phyloP scores from a whole-genome alignment of 2,888 invertebrate genomes.

The Schrankia costaestrigalis region DNA sequence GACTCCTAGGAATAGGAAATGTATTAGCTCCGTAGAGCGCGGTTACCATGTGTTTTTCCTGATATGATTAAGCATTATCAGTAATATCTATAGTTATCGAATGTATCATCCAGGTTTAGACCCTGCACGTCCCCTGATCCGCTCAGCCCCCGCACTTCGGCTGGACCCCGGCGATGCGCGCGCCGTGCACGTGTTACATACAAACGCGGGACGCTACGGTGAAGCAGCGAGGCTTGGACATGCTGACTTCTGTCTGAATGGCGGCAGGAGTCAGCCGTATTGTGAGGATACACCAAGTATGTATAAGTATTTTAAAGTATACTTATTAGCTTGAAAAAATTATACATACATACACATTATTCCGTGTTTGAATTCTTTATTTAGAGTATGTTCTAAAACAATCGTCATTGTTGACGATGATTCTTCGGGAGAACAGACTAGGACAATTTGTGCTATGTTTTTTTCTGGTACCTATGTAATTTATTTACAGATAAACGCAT shows the following conservation, averaged over 20 bases:
- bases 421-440: too few species aligned
- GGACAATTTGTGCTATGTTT: too few species aligned
- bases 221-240: conserved; percentile 87
- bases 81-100: neutral
- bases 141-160: conserved; percentile 82
- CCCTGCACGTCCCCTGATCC: conserved; percentile 87
- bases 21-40: too few species aligned
- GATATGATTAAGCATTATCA: neutral
- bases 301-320: too few species aligned
- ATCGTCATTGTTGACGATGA: too few species aligned
- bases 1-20: too few species aligned
- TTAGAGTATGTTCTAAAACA: too few species aligned
- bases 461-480: too few species aligned
- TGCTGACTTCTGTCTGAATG: conserved; percentile 90
- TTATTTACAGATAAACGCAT: too few species aligned
- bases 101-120: conserved; percentile 80
- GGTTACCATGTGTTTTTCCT: neutral
- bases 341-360: neutral
- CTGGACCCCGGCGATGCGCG: conserved; percentile 87
- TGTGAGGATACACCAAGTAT: conserved; percentile 86
- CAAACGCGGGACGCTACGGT: conserved; percentile 90
- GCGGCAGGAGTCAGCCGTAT: conserved; percentile 87
- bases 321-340: too few species aligned
- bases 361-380: too few species aligned
- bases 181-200: conserved; percentile 89